Conservation (phyloP, 2,113 vertebrate genomes). For the Geococcyx californianus region DNA sequence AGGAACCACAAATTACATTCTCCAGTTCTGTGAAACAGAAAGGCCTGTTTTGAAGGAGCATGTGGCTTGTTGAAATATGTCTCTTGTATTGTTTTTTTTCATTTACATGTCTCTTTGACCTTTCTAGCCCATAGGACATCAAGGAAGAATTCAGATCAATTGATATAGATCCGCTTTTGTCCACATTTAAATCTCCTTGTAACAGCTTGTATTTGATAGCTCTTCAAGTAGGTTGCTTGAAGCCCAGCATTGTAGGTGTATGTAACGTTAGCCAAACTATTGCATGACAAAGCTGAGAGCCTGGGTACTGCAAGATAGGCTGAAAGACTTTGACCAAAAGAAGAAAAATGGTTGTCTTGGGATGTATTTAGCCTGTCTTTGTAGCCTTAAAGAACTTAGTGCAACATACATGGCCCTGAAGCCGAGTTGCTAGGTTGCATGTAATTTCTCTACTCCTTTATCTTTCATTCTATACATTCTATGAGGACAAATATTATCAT, state of each 20-base stretch:
- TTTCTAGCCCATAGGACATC: neutral
- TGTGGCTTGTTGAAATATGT: neutral
- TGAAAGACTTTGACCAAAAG: neutral
- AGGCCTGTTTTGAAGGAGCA: neutral
- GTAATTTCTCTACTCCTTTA: neutral
- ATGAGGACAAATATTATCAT: neutral
- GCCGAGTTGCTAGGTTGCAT: neutral
- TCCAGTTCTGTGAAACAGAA: neutral
- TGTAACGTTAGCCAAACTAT: neutral
- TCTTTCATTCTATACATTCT: neutral
- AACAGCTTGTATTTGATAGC: neutral
- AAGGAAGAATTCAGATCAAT: neutral
- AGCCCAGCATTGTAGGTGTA: neutral
- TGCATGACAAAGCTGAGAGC: neutral
- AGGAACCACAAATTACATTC: neutral
- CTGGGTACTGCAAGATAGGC: accelerated
- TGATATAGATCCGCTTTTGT: neutral
- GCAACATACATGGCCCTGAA: neutral
- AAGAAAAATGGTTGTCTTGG: neutral
- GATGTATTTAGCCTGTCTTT: neutral
- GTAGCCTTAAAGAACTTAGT: neutral
- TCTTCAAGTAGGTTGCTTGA: neutral
- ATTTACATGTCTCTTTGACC: neutral
- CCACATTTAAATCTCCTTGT: neutral
- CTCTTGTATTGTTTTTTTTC: neutral